Evolutionary conservation across 1,140 invertebrate genomes (phyloP), one percentile per base, ranked within the genome.

Genomic region (Riptortus pedestris): DNA sequence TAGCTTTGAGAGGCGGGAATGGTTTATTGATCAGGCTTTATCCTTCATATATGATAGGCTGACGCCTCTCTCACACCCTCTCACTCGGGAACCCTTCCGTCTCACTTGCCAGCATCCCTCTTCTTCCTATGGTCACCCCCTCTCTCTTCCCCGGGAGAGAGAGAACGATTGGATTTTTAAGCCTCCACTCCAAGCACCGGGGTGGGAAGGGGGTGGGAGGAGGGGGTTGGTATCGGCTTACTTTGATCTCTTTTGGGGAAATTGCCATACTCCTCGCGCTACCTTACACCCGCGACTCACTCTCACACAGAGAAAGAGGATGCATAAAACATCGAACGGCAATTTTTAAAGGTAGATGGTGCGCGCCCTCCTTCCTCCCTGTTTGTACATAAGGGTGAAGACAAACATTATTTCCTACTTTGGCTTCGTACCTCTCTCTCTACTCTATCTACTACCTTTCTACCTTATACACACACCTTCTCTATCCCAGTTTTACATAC

Each of bases 361-460:
- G 14, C n/a, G n/a, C n/a, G n/a, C n/a, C n/a, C n/a, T 18, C 51
- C 51, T 55, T 14, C 22, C 51, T 24, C 51, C 31, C 31, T 55
- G 51, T 55, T 55, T 55, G 51, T 55, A 55, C 51, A 55, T 55
- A 55, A 55, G 18, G 24, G 51, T 14, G 18, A 55, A 55, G 51
- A 55, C 51, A 55, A 55, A 55, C 51, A 55, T 55, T 55, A 55
- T 55, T 55, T 55, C 51, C 51, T 55, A 38, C 31, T 38, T 38
- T 38, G 31, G 31, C 31, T 38, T 38, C 31, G 5, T 38, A 38
- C 31, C 31, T 38, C 31, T 7, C 31, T 38, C 31, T 38, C 14
- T 38, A 38, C 31, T 7, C 31, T 7, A 38, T 7, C 51, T 55
- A 18, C 51, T 24, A 24, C 24, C 51, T 24, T 14, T 24, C 4